Evolutionary conservation across 2,888 invertebrate genomes (phyloP).

Genomic region (Lissocephala sabroskyi): DNA sequence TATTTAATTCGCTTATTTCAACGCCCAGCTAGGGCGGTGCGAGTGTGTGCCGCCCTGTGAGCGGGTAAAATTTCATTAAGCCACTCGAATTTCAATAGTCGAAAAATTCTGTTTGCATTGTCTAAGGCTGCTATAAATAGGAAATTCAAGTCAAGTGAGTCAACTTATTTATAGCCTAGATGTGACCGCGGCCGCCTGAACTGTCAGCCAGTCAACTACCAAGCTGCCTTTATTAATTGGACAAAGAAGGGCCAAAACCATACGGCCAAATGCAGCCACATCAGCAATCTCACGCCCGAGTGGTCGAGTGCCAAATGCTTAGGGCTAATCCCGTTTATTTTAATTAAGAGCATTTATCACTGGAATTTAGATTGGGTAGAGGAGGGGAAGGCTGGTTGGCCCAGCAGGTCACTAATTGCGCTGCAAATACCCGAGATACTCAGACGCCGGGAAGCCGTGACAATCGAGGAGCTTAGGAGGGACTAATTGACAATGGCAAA

Average conservation of each 20-base stretch:
- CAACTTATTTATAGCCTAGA: no score
- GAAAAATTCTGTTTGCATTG: no score
- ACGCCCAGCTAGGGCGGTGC: no score
- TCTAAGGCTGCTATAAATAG: no score
- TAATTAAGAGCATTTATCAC: constrained; percentile 54
- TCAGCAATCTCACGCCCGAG: background rate
- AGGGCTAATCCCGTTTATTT: constrained; percentile 50
- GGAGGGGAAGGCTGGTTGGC: background rate
- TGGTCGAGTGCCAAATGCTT: constrained; percentile 28
- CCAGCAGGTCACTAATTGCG: background rate
- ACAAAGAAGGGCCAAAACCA: background rate
- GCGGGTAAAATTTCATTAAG: no score
- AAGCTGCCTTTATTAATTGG: constrained; percentile 1
- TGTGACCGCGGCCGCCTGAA: no score
- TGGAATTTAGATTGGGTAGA: constrained; percentile 12
- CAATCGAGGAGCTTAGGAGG: constrained; percentile 40
- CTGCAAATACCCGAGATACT: background rate
- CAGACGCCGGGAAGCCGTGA: constrained; percentile 32
- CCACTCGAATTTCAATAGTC: no score
- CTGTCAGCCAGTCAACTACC: no score
- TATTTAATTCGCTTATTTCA: no score
- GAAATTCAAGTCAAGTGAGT: no score
- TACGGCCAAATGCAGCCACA: no score
- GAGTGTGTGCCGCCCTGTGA: no score
- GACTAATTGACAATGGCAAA: constrained; percentile 57